These are phyloP conservation scores for Columba janthina DNA, from an alignment of 2,113 vertebrate species.

Conservation along the genomic window DNA sequence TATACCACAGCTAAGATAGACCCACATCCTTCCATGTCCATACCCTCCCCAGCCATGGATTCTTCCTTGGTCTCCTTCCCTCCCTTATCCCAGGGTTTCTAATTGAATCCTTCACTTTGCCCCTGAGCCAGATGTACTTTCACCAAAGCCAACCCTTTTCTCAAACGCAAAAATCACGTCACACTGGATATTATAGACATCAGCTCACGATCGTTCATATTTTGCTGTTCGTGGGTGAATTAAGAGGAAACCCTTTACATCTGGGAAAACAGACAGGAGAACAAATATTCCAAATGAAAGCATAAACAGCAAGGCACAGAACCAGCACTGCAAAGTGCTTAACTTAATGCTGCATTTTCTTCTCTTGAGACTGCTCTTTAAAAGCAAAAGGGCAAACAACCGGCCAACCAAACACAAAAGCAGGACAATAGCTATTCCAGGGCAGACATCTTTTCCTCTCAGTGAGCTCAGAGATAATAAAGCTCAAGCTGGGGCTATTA, in stretches of 20 bases:
- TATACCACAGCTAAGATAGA: neutral
- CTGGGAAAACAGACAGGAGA: neutral
- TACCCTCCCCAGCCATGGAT: neutral
- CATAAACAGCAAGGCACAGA: neutral
- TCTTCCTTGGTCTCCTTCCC: neutral
- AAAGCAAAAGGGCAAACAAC: neutral
- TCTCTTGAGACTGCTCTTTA: neutral
- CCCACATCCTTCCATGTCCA: fast-evolving
- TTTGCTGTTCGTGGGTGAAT: neutral
- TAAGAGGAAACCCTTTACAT: neutral
- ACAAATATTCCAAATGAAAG: neutral
- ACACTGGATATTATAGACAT: neutral
- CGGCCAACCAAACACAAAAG: neutral
- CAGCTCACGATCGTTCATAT: neutral
- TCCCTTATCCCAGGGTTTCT: neutral
- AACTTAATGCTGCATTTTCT: neutral
- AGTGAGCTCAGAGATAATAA: neutral
- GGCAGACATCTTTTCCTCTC: neutral
- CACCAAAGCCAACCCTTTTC: neutral
- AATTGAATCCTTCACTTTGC: neutral
- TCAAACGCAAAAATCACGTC: neutral
- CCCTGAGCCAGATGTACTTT: neutral
- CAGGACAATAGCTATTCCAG: neutral
- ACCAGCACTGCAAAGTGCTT: neutral
- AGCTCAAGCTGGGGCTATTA: neutral